A percentile compares a stretch with the other conserved stretches of the same genome.
phyloP scores from a whole-genome alignment of 2,113 vertebrate genomes.

The Bufo gargarizans region DNA sequence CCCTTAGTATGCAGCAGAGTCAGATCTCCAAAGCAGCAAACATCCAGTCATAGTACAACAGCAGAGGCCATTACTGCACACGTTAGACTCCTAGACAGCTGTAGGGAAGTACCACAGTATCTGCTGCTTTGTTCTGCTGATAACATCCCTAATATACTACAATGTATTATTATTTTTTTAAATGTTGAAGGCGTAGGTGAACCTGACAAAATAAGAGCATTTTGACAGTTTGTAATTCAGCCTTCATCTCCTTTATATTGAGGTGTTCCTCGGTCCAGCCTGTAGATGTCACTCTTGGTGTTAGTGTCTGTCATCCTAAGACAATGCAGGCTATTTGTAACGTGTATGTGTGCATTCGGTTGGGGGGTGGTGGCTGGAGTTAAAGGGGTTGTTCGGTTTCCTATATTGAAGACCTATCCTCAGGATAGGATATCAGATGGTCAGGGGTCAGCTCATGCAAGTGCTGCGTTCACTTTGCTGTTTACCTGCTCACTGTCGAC shows the following conservation, averaged over 20 bases:
- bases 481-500: too few species aligned
- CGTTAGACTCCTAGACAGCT: background rate
- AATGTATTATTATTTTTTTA: background rate
- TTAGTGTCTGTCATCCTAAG: background rate
- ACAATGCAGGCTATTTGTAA: background rate
- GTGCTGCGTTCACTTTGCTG: too few species aligned
- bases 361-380: too few species aligned
- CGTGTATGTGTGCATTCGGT: background rate
- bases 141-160: too few species aligned
- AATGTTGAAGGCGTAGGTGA: background rate
- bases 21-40: background rate
- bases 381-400: too few species aligned
- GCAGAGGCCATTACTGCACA: background rate
- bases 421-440: too few species aligned
- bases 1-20: background rate
- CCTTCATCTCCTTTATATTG: background rate
- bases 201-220: background rate
- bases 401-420: too few species aligned
- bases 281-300: constrained; percentile 35
- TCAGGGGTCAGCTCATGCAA: too few species aligned
- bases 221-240: background rate
- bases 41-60: background rate
- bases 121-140: too few species aligned
- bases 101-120: too few species aligned
- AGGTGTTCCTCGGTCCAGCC: background rate